Conservation (phyloP, 2,888 invertebrate genomes). For the Amphipyra berbera region DNA sequence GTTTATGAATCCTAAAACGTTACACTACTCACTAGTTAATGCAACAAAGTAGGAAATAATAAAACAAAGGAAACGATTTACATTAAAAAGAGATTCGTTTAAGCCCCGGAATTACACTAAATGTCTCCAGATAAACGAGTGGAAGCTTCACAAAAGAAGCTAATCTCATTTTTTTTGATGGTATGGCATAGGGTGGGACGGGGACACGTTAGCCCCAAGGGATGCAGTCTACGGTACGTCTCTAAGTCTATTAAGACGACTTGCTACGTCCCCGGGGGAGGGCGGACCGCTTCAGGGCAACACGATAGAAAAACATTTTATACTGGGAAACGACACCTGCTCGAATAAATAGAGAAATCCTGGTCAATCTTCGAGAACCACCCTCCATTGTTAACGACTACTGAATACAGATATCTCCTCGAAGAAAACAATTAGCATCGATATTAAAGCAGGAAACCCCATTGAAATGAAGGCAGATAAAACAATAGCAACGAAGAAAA, state of each 20-base stretch:
- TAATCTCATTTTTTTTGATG: slow-evolving; percentile 80
- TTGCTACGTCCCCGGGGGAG: slow-evolving; percentile 77
- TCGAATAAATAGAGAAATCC: slow-evolving; percentile 76
- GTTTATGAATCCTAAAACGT: slow-evolving; percentile 77
- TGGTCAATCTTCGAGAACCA: slow-evolving; percentile 58
- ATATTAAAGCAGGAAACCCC: slow-evolving; percentile 67
- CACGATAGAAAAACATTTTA: slow-evolving; percentile 82
- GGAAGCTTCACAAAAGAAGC: slow-evolving; percentile 76
- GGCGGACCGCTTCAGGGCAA: slow-evolving; percentile 71
- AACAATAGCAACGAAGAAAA: slow-evolving; percentile 72
- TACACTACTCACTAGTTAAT: slow-evolving; percentile 61
- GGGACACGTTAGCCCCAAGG: slow-evolving; percentile 79
- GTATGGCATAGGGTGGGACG: slow-evolving; percentile 70
- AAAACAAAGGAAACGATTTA: slow-evolving; percentile 50
- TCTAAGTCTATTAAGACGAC: slow-evolving; percentile 88
- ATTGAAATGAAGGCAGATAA: slow-evolving; percentile 67
- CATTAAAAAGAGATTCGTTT: slow-evolving; percentile 60
- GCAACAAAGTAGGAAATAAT: slow-evolving; percentile 68
- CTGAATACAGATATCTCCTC: slow-evolving; percentile 64
- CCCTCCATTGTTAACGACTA: slow-evolving; percentile 56
- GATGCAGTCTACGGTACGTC: slow-evolving; percentile 80
- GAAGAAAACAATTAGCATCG: slow-evolving; percentile 68
- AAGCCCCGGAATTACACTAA: slow-evolving; percentile 59
- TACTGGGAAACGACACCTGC: slow-evolving; percentile 83
- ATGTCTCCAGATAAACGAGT: slow-evolving; percentile 67